Conservation (phyloP, 2,888 invertebrate genomes). For the Eumacrocentrus americanus region DNA sequence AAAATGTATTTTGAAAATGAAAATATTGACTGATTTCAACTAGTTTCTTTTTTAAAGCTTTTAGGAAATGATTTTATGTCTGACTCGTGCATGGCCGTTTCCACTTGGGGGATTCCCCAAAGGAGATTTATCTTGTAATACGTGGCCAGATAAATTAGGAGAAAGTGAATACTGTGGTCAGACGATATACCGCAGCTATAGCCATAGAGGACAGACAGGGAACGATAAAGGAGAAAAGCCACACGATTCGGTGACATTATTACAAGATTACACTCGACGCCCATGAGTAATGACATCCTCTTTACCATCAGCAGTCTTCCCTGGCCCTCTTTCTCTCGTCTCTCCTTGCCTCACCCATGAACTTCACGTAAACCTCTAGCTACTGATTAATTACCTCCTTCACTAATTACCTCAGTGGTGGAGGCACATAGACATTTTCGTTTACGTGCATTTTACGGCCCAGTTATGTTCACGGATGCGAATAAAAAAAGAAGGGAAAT, state of each 20-base stretch:
- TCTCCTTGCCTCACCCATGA: background rate
- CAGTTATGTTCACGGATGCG: constrained; percentile 25
- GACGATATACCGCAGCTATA: too few species aligned
- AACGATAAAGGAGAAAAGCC: background rate
- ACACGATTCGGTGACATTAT: constrained; percentile 6
- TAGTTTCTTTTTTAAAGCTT: too few species aligned
- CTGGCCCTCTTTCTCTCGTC: background rate
- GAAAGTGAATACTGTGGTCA: too few species aligned
- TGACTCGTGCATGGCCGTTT: too few species aligned
- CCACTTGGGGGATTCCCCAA: too few species aligned
- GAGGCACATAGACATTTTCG: constrained; percentile 25
- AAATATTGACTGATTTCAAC: too few species aligned
- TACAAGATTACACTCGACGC: constrained; percentile 14
- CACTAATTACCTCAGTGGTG: constrained; percentile 49
- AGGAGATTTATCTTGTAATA: too few species aligned
- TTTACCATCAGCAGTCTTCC: background rate
- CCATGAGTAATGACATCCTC: constrained; percentile 18
- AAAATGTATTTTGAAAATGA: too few species aligned
- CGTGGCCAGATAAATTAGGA: too few species aligned
- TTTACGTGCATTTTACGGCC: constrained; percentile 48
- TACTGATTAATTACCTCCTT: constrained; percentile 55
- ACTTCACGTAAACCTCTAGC: constrained; percentile 1
- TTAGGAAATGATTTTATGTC: too few species aligned
- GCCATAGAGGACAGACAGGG: background rate
- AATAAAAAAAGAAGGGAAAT: background rate